phyloP scores from a whole-genome alignment of 2,888 invertebrate genomes.

The Catotricha subobsoleta region DNA sequence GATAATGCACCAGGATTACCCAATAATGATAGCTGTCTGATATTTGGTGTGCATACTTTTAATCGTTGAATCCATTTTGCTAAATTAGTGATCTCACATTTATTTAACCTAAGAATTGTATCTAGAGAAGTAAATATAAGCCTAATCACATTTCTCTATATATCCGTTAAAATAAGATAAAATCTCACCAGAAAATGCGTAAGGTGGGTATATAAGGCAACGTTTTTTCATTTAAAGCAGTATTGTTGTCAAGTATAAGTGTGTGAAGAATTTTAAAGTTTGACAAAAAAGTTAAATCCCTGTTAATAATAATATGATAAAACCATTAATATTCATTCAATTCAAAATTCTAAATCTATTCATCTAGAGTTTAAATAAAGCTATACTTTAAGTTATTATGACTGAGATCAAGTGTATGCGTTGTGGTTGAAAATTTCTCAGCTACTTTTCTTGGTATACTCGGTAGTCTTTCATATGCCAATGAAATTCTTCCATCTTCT shows the following conservation, averaged over 20 bases:
- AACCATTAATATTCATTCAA: too few species aligned
- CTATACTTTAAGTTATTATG: constrained; percentile 54
- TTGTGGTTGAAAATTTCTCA: constrained; percentile 39
- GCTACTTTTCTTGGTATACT: constrained; percentile 45
- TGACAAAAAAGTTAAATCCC: constrained; percentile 52
- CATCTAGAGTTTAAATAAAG: too few species aligned
- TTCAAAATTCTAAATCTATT: too few species aligned
- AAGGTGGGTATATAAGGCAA: constrained; percentile 55
- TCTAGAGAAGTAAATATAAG: too few species aligned
- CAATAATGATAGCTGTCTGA: constrained; percentile 64
- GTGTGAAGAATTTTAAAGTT: constrained; percentile 56
- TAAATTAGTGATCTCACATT: constrained; percentile 42
- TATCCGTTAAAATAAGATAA: not conserved
- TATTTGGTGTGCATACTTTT: constrained; percentile 48
- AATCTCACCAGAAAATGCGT: constrained; percentile 50
- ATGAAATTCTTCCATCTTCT: constrained; percentile 38
- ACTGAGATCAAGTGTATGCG: constrained; percentile 50
- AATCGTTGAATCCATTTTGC: constrained; percentile 56
- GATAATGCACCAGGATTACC: constrained; percentile 69
- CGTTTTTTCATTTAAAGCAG: constrained; percentile 45
- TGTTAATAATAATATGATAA: too few species aligned
- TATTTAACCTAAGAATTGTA: constrained; percentile 37
- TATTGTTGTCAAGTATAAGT: constrained; percentile 65
- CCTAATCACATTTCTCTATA: too few species aligned
- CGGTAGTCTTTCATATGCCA: constrained; percentile 50